Conservation (phyloP, 2,888 invertebrate species). For the Anthrax anthrax region DNA sequence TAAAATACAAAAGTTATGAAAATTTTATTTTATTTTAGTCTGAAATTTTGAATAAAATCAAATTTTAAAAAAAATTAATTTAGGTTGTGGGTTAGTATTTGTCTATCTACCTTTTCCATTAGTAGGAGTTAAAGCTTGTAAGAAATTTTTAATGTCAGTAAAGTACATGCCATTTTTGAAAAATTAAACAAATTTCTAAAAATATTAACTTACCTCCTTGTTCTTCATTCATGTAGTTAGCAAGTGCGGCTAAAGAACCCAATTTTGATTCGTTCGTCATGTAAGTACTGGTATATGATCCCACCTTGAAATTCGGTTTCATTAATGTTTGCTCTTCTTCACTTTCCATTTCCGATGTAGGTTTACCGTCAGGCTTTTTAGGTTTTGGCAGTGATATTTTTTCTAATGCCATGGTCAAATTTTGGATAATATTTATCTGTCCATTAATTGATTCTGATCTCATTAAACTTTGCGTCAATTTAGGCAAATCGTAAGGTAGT, state of each 20-base stretch:
- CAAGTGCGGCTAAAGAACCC: constrained; percentile 31
- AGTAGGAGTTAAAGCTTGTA: constrained; percentile 31
- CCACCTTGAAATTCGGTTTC: constrained; percentile 51
- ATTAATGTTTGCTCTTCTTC: constrained; percentile 45
- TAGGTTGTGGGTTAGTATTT: background rate
- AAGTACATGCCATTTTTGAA: no score
- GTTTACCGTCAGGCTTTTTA: constrained; percentile 15
- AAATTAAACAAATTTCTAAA: background rate
- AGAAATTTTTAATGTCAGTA: constrained; percentile 12
- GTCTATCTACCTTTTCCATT: constrained; percentile 25
- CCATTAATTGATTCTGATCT: constrained; percentile 65
- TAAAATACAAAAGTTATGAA: constrained; percentile 10
- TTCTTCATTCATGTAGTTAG: constrained; percentile 29
- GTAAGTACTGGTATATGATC: constrained; percentile 35
- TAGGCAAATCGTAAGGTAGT: constrained; percentile 13
- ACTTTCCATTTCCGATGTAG: constrained; percentile 51
- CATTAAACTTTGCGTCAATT: constrained; percentile 38
- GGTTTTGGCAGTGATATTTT: constrained; percentile 21
- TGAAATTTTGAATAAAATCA: no score
- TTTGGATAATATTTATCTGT: constrained; percentile 41
- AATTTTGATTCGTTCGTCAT: constrained; percentile 27
- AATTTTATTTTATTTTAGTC: background rate
- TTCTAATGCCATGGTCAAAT: constrained; percentile 42
- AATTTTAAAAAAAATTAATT: background rate
- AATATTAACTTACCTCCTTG: constrained; percentile 21